phyloP scores from a whole-genome alignment of 1,140 invertebrate genomes.

The Ephestia elutella region DNA sequence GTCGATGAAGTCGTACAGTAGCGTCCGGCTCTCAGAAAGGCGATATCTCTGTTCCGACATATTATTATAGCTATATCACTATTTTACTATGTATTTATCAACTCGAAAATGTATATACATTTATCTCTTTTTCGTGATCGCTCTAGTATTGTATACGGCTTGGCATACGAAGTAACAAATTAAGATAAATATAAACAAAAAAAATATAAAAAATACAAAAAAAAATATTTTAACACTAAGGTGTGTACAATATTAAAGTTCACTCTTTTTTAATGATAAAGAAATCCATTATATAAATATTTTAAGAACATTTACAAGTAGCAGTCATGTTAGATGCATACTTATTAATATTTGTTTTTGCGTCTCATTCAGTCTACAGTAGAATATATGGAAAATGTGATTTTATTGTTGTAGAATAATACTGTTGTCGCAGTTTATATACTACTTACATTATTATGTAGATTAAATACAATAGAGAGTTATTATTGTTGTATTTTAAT shows the following conservation, averaged over 20 bases:
- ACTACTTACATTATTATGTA: slow-evolving; percentile 62
- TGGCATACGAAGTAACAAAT: slow-evolving; percentile 56
- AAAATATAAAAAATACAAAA: slow-evolving; percentile 49
- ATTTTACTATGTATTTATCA: slow-evolving; percentile 68
- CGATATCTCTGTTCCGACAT: slow-evolving; percentile 31
- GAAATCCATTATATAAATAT: slow-evolving; percentile 60
- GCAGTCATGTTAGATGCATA: slow-evolving; percentile 52
- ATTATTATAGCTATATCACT: slow-evolving; percentile 33
- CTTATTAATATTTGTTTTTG: slow-evolving; percentile 52
- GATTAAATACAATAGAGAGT: slow-evolving; percentile 64
- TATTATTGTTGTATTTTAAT: slow-evolving; percentile 69
- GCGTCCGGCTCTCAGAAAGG: neutral
- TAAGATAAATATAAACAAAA: slow-evolving; percentile 50
- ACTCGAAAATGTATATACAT: slow-evolving; percentile 57
- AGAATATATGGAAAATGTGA: slow-evolving; percentile 63
- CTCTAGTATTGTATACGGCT: slow-evolving; percentile 70
- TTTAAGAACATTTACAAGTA: slow-evolving; percentile 70
- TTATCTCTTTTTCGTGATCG: slow-evolving; percentile 43
- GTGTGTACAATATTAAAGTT: slow-evolving; percentile 67
- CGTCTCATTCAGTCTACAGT: slow-evolving; percentile 44
- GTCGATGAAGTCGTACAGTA: neutral
- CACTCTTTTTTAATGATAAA: slow-evolving; percentile 40
- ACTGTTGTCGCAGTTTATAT: slow-evolving; percentile 59
- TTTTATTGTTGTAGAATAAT: slow-evolving; percentile 69
- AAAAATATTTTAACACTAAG: slow-evolving; percentile 54